Evolutionary conservation across 2,888 invertebrate genomes (phyloP).

Genomic region (Amphimallon solstitiale): DNA sequence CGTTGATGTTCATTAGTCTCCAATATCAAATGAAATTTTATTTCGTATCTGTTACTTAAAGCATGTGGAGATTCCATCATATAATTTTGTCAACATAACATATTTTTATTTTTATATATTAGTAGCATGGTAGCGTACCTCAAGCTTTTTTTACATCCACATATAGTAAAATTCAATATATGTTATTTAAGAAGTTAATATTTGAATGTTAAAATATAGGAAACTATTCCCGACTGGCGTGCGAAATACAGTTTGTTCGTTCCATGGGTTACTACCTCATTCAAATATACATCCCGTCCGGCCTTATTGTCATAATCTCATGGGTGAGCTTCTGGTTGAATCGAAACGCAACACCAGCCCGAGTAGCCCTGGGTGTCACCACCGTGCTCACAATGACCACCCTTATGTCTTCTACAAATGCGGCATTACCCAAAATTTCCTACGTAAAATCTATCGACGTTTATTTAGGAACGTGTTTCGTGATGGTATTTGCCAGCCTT

Average conservation of each 20-base stretch:
- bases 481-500: constrained; percentile 98
- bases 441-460: constrained; percentile 98
- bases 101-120: constrained; percentile 24
- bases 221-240: constrained; percentile 95
- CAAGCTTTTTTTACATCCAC: constrained; percentile 19
- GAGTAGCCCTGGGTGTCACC: constrained; percentile 93
- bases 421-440: constrained; percentile 96
- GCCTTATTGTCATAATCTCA: constrained; percentile 95
- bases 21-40: constrained; percentile 23
- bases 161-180: background rate
- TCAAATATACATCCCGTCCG: constrained; percentile 98
- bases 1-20: constrained; percentile 31
- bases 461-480: constrained; percentile 97
- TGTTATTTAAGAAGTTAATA: constrained; percentile 6
- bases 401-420: constrained; percentile 95
- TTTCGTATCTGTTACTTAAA: constrained; percentile 29
- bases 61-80: constrained; percentile 30
- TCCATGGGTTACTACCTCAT: constrained; percentile 99
- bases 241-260: constrained; percentile 96
- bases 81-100: constrained; percentile 18
- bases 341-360: constrained; percentile 92
- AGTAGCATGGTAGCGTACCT: constrained; percentile 28
- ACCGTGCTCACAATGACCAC: constrained; percentile 98
- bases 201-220: constrained; percentile 67
- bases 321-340: constrained; percentile 98